Base-by-base conservation (phyloP, 2,797 vertebrate species). In the Fistularia tabacaria region DNA sequence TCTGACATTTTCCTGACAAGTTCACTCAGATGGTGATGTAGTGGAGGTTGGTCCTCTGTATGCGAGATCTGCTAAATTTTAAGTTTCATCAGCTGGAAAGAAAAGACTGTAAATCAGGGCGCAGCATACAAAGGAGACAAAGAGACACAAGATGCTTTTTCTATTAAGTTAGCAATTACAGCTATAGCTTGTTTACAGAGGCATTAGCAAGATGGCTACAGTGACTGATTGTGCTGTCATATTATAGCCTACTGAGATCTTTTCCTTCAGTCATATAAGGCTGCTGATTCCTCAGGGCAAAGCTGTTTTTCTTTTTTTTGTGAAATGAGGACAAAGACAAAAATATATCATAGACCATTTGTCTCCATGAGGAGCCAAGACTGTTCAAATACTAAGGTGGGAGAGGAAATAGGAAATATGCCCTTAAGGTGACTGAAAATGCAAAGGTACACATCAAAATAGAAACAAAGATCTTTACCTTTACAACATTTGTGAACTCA, bases 1-100 rank as follows among this genome's bases (percentile, higher is more conserved):
- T 75, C 53, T 73, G 71, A 75, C 64, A 55, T 61, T 46, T 76
- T 82, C 25, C 66, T 77, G 56, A 74, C 38, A 41, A 48, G 55
- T 55, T 37, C 38, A 46, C 53, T 38, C 1, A 25, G 2, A 3
- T 25, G 2, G 25, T 25, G 25, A 25, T 25, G 25, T 25, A 25
- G 25, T 25, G 25, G 25, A 25, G 25, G 25, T 25, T 25, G 25
- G 51, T 43, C 13, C 6, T 14, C 8, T 36, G 38, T 5, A 25
- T 57, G 38, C 51, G 9, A 36, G 14, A 40, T 7, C 41, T 10
- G 15, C 49, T 55, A n/a, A 38, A 10, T 48, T 69, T 57, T 65
- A n/a, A 59, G 43, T 51, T 59, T 64, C 40, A 59, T 46, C 15
- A 36, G 25, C 25, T 25, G 25, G 25, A 5, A 25, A 25, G 25